phyloP scores from a whole-genome alignment of 2,113 vertebrate species.

The Typhlomys cinereus region DNA sequence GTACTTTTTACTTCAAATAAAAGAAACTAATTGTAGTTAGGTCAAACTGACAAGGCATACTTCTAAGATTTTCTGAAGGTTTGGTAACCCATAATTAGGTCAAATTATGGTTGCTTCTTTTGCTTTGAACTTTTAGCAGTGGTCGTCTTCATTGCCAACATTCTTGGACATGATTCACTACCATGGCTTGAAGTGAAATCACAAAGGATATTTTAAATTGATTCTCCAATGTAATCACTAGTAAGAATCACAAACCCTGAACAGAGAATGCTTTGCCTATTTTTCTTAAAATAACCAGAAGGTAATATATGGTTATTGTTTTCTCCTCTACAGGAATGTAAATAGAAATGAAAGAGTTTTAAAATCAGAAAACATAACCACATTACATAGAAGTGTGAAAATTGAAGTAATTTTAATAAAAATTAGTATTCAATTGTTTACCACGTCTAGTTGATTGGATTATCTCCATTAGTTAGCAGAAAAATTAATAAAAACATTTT shows the following conservation, averaged over 20 bases:
- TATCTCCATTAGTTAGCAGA: neutral
- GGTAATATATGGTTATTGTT: neutral
- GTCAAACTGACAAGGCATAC: slow-evolving; percentile 19
- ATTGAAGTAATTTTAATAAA: neutral
- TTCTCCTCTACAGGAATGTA: neutral
- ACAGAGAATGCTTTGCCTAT: neutral
- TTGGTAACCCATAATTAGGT: slow-evolving; percentile 34
- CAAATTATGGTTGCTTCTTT: slow-evolving; percentile 19
- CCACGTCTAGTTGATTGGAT: neutral
- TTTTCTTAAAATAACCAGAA: slow-evolving; percentile 15
- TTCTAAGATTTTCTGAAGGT: slow-evolving; percentile 42
- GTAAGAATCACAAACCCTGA: neutral
- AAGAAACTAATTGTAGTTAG: slow-evolving; percentile 12
- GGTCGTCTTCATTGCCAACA: neutral
- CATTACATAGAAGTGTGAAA: neutral
- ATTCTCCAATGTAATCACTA: neutral
- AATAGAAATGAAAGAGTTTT: neutral
- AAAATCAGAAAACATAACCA: neutral
- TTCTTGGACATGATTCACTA: neutral
- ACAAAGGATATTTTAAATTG: neutral
- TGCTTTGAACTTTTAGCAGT: neutral
- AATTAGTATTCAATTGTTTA: neutral
- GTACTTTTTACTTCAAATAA: slow-evolving; percentile 53
- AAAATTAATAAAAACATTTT: neutral
- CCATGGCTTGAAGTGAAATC: slow-evolving; percentile 11